Evolutionary conservation across 2,888 invertebrate species (phyloP), one percentile per base, ranked within the genome.

Genomic region (Polietes domitor): DNA sequence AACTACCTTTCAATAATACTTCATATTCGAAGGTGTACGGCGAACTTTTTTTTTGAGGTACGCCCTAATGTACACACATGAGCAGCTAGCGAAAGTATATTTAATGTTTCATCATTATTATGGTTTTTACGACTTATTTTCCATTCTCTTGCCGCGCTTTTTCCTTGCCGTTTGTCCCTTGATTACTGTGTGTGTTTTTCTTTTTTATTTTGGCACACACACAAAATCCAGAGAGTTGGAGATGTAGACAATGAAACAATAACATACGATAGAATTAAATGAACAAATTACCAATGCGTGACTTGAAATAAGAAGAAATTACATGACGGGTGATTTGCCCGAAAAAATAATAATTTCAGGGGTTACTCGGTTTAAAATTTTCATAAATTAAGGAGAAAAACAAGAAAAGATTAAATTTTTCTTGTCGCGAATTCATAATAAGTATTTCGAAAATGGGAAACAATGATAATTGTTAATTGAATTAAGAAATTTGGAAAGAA

Each of bases 61-160:
- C n/a, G n/a, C n/a, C n/a, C n/a, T n/a, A n/a, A n/a, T n/a, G n/a
- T 43, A 10, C 50, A 61, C 74, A 74, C 43, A 71, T 50, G 61
- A 43, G 21, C n/a, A 61, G 47, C n/a, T 65, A 80, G 73, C 5
- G 19, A 77, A 73, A 73, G 12, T n/a, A 72, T 75, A 80, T 77
- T 80, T 80, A 83, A 83, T 83, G 80, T 77, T 77, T 63, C 63
- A 47, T 83, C 83, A 80, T 83, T 83, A 83, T 77, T 61, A 80
- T 74, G 43, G 63, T 76, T 80, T 79, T 83, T 83, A 80, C 73
- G 73, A 77, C 73, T 72, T 26, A 58, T 26, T 26, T 15, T 26
- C 3, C 24, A 37, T 37, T 7, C 37, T 26, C 12, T 58, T 3
- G 15, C 26, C 26, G 1, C 1, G 12, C 58, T 71, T 61, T 74